Conservation (phyloP, 1,140 invertebrate species). For the Marisa cornuarietis region DNA sequence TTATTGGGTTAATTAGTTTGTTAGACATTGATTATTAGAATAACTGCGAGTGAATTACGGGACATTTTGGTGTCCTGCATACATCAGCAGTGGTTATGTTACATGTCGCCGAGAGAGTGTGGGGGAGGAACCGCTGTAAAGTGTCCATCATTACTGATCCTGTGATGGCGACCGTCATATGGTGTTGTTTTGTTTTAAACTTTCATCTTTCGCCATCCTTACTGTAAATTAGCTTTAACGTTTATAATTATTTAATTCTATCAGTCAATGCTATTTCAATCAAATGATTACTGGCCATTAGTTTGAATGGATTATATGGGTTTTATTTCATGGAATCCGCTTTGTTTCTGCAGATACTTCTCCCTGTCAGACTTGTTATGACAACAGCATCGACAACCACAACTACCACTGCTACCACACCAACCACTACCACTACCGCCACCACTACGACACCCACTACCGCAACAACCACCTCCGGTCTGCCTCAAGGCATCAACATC, state of each 20-base stretch:
- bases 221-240: neutral
- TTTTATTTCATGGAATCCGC: too few relatives aligned
- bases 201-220: neutral
- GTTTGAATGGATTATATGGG: neutral
- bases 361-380: slow-evolving; percentile 6
- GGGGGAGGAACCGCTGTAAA: too few relatives aligned
- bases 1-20: neutral
- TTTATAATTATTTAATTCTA: neutral
- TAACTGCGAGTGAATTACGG: too few relatives aligned
- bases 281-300: neutral
- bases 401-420: neutral
- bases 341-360: slow-evolving; percentile 1
- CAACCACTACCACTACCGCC: neutral
- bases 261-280: neutral
- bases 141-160: too few relatives aligned
- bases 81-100: too few relatives aligned
- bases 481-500: too few relatives aligned
- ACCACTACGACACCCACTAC: neutral
- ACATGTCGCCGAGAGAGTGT: too few relatives aligned
- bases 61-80: too few relatives aligned
- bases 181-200: too few relatives aligned
- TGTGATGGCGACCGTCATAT: too few relatives aligned
- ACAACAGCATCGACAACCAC: neutral
- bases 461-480: neutral
- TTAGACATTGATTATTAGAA: neutral